Evolutionary conservation across 2,888 invertebrate genomes (phyloP), one percentile per base, ranked within the genome.

Genomic region (Toxonevra muliebris): DNA sequence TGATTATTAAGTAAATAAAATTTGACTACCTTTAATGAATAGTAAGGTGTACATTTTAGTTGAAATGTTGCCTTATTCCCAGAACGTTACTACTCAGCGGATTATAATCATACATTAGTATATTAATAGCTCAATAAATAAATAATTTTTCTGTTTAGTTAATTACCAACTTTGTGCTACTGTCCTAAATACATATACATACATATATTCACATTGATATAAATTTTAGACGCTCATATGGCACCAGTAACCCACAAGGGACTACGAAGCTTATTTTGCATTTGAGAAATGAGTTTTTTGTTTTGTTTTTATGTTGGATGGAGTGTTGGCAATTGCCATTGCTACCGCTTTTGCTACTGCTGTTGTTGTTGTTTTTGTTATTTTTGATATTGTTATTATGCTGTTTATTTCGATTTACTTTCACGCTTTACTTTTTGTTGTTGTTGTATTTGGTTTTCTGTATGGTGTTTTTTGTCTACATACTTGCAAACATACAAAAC

Each of bases 221-320:
- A 76, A 76, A 75, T 76, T 75, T 72, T 71, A 30, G 30, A 30
- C 30, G 30, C 30, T 30, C 30, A 30, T 30, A 30, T 30, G 13
- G 1, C 48, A n/a, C 17, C 54, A 43, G 9, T 48, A 43, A 58
- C 59, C 17, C 68, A 50, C 64, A 53, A 48, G 50, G 55, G 58
- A 58, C 52, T 68, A 41, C 54, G 55, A 76, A 75, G 70, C 7
- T 76, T 74, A 76, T 74, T 76, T 74, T 73, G 74, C 76, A 75
- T 76, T 75, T 76, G 74, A 76, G 72, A 74, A 76, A 76, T 76
- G 75, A 71, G 73, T 67, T 30, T 30, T 30, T 30, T 7, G 30
- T 30, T 30, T 30, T 30, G 68, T 71, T 71, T 69, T 73, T 74
- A 43, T 59, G 19, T 15, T 54, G n/a, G 30, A 2, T n/a, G 19